Evolutionary conservation across 2,888 invertebrate genomes (phyloP), one percentile per base, ranked within the genome.

Genomic region (Tenthredo scrophulariae): DNA sequence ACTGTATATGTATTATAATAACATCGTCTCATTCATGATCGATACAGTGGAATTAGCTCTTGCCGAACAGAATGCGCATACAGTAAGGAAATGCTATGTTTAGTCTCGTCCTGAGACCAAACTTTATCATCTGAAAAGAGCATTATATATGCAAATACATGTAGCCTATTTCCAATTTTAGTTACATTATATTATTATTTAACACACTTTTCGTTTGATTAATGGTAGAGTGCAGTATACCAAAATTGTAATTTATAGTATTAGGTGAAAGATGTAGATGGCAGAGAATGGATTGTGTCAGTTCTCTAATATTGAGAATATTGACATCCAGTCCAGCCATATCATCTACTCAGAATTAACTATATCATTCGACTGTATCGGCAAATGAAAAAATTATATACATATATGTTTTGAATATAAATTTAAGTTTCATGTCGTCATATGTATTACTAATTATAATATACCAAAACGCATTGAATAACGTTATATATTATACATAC

Each of bases 281-380:
- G 88, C 88, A 88, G 87, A 87, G 80, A 89, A 88, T 86, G 90
- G 95, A 95, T 95, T 95, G 95, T 95, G 95, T 95, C 95, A 94
- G 94, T 95, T 95, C 95, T 95, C 94, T 94, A 94, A 92, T 93
- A 94, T 94, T 94, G 95, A 95, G 95, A 95, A 95, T 95, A 93
- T 94, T 95, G 95, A 95, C 95, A 91, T 92, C 88, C 91, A 93
- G 93, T 93, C 92, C 90, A 89, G 86, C 85, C 87, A 65, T 70
- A 85, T 84, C 80, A 85, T 86, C 86, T 87, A 88, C 85, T 40
- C 87, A 75, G 80, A 84, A 77, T 86, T 80, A 85, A 46, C 86
- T 80, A 85, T 87, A 84, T 86, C 75, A 86, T 87, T 58, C 85
- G 84, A 86, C 85, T 88, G 83, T 83, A 83, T 83, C 83, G 83